These are phyloP conservation scores for Phaonia tiefii DNA, from an alignment of 2,888 invertebrate species.

Conservation along the genomic window DNA sequence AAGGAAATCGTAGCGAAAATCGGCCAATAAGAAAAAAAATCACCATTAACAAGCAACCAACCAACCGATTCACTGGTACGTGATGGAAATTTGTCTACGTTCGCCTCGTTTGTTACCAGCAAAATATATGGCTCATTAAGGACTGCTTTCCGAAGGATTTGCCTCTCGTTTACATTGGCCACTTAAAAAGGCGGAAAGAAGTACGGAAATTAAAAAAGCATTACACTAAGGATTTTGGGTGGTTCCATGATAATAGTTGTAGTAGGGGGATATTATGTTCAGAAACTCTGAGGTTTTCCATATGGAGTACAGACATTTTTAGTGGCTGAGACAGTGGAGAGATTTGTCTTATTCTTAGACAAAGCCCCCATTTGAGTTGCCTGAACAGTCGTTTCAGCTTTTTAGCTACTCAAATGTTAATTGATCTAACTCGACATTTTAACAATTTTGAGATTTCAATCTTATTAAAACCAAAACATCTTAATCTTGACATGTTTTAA, in stretches of 20 bases:
- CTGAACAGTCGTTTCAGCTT: too few relatives aligned
- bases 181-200: not conserved
- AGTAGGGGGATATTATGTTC: too few relatives aligned
- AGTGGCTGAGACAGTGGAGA: too few relatives aligned
- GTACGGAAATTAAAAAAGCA: slow-evolving; percentile 9
- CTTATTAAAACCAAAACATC: too few relatives aligned
- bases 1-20: slow-evolving; percentile 16
- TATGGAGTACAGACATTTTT: too few relatives aligned
- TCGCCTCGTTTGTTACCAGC: not conserved
- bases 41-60: slow-evolving; percentile 26
- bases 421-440: too few relatives aligned
- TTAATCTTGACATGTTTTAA: too few relatives aligned
- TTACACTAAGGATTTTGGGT: not conserved
- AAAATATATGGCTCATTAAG: slow-evolving; percentile 15
- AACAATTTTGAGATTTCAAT: too few relatives aligned
- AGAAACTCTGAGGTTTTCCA: too few relatives aligned
- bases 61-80: not conserved
- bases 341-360: too few relatives aligned
- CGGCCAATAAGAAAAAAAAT: slow-evolving; percentile 11
- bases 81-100: slow-evolving; percentile 11
- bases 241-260: not conserved
- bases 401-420: too few relatives aligned
- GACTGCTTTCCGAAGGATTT: not conserved
- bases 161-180: not conserved
- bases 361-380: too few relatives aligned